Base-by-base conservation (phyloP, 2,113 vertebrate species). In the Pleuronectes platessa region DNA sequence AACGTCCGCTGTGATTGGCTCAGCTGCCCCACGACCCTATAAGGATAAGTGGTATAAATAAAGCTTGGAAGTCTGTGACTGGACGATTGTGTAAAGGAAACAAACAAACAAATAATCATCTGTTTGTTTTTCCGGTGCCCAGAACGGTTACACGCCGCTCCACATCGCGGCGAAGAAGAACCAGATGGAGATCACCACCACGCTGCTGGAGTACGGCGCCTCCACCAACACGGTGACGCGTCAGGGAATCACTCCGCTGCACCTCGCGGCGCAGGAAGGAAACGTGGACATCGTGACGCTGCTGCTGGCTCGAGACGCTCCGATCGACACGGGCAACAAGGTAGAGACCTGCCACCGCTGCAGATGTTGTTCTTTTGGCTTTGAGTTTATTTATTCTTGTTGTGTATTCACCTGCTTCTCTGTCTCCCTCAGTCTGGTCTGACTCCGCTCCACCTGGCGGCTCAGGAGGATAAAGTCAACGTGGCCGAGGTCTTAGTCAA, bases 111-210 rank as follows among this genome's bases (percentile, higher is more conserved):
- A 42, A 13, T 42, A 13, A 42, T 12, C 40, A 42, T 12, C 2
- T 11, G 40, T 13, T 42, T 42, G 10, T 42, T 18, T 18, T 18
- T 2, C 7, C 47, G 13, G 15, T 18, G 5, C 73, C 53, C 92
- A 99, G 98, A 99, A 99, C 0, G 98, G 98, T 4, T 99, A 99
- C 88, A 99, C 98, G 0, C 97, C 98, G 0, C 95, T 99, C 68
- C 98, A 99, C 90, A 99, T 99, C 0, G 96, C 97, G 76, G 96
- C 97, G 80, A 98, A 99, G 93, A 99, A 99, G 94, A 99, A 98
- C 90, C 98, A 99, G 94, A 98, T 99, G 98, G 97, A 99, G 89
- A 99, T 99, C 6, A 96, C 96, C 0, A 99, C 98, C 12, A 98
- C 97, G 0, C 90, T 99, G 75, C 95, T 99, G 89, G 98, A 99